Evolutionary conservation across 2,888 invertebrate genomes (phyloP).

Genomic region (Drosophila pseudotalamancana): DNA sequence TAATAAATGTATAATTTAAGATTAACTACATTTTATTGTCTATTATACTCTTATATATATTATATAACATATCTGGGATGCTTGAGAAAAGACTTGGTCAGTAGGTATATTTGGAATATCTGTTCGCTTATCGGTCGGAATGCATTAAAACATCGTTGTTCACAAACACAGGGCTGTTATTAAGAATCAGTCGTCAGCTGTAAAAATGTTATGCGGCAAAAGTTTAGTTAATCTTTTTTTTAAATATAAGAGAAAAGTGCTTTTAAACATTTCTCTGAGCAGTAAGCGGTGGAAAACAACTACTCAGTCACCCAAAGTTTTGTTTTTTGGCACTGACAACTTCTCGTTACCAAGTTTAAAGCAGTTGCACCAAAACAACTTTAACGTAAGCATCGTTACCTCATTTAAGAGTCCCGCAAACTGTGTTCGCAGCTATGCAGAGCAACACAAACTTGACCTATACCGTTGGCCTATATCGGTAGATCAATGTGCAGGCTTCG

Average conservation of each 20-base stretch:
- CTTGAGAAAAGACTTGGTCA: too few species aligned
- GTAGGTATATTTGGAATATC: too few species aligned
- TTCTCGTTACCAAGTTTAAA: slow-evolving; percentile 92
- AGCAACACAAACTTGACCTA: slow-evolving; percentile 86
- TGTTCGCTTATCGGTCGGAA: background rate
- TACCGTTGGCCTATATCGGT: slow-evolving; percentile 88
- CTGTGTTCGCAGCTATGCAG: slow-evolving; percentile 89
- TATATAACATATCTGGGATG: too few species aligned
- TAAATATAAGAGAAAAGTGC: slow-evolving; percentile 81
- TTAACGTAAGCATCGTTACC: slow-evolving; percentile 91
- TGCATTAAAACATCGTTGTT: background rate
- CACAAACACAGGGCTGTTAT: slow-evolving; percentile 22
- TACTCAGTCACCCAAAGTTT: slow-evolving; percentile 83
- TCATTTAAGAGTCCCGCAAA: slow-evolving; percentile 87
- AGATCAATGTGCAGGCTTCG: slow-evolving; percentile 85
- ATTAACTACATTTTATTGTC: too few species aligned
- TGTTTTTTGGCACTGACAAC: slow-evolving; percentile 94
- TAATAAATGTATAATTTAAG: too few species aligned
- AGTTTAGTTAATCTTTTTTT: slow-evolving; percentile 58
- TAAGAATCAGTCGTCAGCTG: slow-evolving; percentile 28
- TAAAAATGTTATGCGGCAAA: slow-evolving; percentile 43
- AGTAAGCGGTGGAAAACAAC: slow-evolving; percentile 17
- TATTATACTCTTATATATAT: too few species aligned
- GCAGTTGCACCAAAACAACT: slow-evolving; percentile 19
- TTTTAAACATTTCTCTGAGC: background rate